Evolutionary conservation across 1,140 invertebrate species (phyloP), one percentile per base, ranked within the genome.

Genomic region (Zaprionus lachaisei): DNA sequence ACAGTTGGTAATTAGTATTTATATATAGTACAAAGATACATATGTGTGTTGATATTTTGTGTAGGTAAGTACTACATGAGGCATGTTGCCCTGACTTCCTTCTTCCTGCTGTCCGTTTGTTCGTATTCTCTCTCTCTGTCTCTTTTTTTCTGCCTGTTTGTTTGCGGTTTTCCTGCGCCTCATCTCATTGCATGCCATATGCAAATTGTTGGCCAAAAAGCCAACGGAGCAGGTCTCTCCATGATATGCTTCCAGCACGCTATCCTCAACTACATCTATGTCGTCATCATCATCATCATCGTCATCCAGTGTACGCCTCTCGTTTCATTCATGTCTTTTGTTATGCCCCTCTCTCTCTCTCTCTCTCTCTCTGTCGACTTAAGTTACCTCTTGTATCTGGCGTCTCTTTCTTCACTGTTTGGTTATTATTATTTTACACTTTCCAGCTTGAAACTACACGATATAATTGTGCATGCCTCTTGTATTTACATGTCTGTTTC

Each of bases 101-200:
- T 86, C 83, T 86, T 86, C 83, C 83, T 86, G 83, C 58, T 63
- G 41, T 77, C 62, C 11, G 56, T 37, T 41, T 7, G 38, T 34
- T 34, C 31, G 31, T 34, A 34, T 7, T 34, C 31, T 34, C 9
- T 34, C 31, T 3, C 5, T 7, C 31, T 24, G 4, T 17, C 81
- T 24, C 7, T 17, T 77, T 77, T 77, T 79, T 79, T 57, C 26
- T 37, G 14, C 11, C 20, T 57, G 31, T 71, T 55, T 67, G 62
- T 51, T 83, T 86, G 83, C 77, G 83, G 80, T 86, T 87, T 86
- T 83, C 72, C 80, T 80, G 78, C 66, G 47, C 56, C 57, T 37
- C 71, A 68, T 74, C 71, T 60, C 58, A 63, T 49, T 54, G 72
- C 83, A 86, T 86, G 83, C 83, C 65, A 86, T 83, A 86, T 86